A percentile compares a stretch with the other conserved stretches of the same genome.
phyloP scores from a whole-genome alignment of 1,140 invertebrate species.

The Plectrocnemia conspersa region DNA sequence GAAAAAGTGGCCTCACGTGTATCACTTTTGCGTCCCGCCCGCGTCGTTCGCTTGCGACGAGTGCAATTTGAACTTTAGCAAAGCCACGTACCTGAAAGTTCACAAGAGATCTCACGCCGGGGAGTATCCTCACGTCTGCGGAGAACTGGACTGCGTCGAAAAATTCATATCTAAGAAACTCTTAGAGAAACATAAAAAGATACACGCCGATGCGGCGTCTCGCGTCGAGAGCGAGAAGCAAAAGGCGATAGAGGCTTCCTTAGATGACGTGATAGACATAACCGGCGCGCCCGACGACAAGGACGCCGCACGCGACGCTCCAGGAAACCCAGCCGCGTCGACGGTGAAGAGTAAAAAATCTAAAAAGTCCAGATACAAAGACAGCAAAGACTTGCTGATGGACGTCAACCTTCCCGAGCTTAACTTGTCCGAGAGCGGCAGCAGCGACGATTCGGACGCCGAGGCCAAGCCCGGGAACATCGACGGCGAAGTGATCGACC shows the following conservation, averaged over 20 bases:
- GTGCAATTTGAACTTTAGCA: conserved; percentile 67
- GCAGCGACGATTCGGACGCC: conserved; percentile 69
- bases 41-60: conserved; percentile 72
- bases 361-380: conserved; percentile 58
- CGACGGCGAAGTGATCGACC: neutral
- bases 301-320: conserved; percentile 38
- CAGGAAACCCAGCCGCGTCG: conserved; percentile 33
- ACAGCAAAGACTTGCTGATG: conserved; percentile 56
- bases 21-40: conserved; percentile 82
- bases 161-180: conserved; percentile 79
- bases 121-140: conserved; percentile 67
- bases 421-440: conserved; percentile 75
- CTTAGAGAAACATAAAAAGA: conserved; percentile 61
- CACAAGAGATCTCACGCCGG: conserved; percentile 72
- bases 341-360: conserved; percentile 48
- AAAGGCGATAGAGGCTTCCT: conserved; percentile 11
- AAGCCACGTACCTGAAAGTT: conserved; percentile 73
- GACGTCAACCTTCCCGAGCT: conserved; percentile 68
- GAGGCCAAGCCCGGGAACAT: conserved; percentile 39
- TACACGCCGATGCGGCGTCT: conserved; percentile 50
- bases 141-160: conserved; percentile 61
- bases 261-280: conserved; percentile 43
- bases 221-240: conserved; percentile 35
- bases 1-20: conserved; percentile 86
- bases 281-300: conserved; percentile 36